phyloP scores from a whole-genome alignment of 2,888 invertebrate species.

The Theodoxus fluviatilis region DNA sequence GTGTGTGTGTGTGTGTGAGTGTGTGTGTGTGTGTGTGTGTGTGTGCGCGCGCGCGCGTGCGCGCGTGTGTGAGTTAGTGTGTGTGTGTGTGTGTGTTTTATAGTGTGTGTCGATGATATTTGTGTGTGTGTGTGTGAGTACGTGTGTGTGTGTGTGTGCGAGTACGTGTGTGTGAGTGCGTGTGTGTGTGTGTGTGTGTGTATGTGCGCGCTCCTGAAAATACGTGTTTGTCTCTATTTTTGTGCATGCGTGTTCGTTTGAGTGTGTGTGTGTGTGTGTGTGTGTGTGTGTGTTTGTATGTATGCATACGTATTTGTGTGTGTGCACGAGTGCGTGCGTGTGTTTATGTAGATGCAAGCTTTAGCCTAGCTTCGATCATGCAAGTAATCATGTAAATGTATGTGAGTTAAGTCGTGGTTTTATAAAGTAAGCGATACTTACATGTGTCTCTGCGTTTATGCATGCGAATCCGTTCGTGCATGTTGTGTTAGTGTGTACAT shows the following conservation, averaged over 20 bases:
- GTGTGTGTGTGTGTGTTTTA: conserved; percentile 17
- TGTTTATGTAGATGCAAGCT: background rate
- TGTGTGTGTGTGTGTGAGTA: conserved; percentile 7
- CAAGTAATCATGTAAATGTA: background rate
- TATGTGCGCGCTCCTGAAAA: background rate
- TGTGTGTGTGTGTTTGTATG: conserved; percentile 14
- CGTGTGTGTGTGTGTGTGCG: conserved; percentile 21
- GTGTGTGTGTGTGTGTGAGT: conserved; percentile 27
- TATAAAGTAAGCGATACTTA: no score
- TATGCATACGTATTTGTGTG: conserved; percentile 1
- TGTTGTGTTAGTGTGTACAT: no score
- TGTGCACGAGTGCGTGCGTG: conserved; percentile 7
- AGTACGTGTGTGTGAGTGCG: conserved; percentile 16
- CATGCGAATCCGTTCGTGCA: no score
- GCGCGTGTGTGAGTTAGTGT: conserved; percentile 7
- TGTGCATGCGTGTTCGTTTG: background rate
- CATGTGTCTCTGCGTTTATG: no score
- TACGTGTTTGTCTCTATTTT: no score
- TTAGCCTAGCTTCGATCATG: background rate
- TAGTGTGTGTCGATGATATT: conserved; percentile 4
- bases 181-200: conserved; percentile 9
- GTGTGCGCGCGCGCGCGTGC: background rate
- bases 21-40: conserved; percentile 27
- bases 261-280: conserved; percentile 14
- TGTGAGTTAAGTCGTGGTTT: background rate